phyloP scores from a whole-genome alignment of 2,797 vertebrate species.

The Betta splendens region DNA sequence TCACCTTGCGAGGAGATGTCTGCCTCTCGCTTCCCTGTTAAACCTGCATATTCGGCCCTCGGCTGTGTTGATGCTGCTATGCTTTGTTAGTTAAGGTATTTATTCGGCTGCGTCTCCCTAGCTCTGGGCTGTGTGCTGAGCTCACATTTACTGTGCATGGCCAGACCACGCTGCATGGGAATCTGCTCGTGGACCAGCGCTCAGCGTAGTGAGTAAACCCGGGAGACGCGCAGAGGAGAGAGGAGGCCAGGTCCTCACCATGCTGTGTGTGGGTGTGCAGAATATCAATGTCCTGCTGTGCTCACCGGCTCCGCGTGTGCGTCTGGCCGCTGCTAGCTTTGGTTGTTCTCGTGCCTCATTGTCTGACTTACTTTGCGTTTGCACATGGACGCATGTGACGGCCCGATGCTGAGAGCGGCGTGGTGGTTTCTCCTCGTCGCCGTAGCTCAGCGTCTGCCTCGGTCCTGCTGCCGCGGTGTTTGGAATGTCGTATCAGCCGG shows the following conservation, averaged over 20 bases:
- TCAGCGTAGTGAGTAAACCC: slow-evolving; percentile 49
- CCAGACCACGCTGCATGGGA: slow-evolving; percentile 34
- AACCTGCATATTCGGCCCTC: slow-evolving; percentile 34
- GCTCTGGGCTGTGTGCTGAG: slow-evolving; percentile 36
- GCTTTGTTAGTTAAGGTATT: slow-evolving; percentile 53
- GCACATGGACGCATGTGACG: slow-evolving; percentile 41
- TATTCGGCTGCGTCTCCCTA: slow-evolving; percentile 47
- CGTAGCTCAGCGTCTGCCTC: slow-evolving; percentile 29
- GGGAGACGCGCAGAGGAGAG: slow-evolving; percentile 64
- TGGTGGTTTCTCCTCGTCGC: slow-evolving; percentile 51
- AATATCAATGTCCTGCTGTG: slow-evolving; percentile 80
- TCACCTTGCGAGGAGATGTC: slow-evolving; percentile 8
- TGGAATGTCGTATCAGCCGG: slow-evolving; percentile 55
- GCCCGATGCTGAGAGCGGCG: slow-evolving; percentile 50
- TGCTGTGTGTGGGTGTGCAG: slow-evolving; percentile 77
- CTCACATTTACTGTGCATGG: slow-evolving; percentile 14
- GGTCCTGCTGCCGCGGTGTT: slow-evolving; percentile 44
- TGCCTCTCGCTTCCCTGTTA: slow-evolving; percentile 30
- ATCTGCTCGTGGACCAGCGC: slow-evolving; percentile 45
- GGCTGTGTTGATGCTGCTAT: slow-evolving; percentile 42
- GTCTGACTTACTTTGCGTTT: slow-evolving; percentile 36
- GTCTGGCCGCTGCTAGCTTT: slow-evolving; percentile 49
- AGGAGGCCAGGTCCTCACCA: slow-evolving; percentile 71
- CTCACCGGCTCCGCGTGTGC: slow-evolving; percentile 49
- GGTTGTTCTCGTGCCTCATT: slow-evolving; percentile 53